These are phyloP conservation scores for Trachurus trachurus DNA, from an alignment of 2,797 vertebrate species.

Conservation along the genomic window DNA sequence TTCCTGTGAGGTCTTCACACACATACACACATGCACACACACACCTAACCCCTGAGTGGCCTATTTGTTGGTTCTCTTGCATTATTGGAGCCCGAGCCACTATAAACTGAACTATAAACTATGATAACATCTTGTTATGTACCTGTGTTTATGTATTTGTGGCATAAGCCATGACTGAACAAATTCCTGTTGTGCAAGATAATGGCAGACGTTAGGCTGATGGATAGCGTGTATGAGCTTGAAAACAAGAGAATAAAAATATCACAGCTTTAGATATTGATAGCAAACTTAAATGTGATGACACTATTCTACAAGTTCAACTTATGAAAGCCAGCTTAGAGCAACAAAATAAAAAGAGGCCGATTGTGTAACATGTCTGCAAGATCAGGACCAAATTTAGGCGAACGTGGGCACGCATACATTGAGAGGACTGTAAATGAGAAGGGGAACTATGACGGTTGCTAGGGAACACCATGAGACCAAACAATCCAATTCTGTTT, in stretches of 20 bases:
- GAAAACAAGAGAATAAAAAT: not conserved
- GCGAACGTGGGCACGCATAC: slow-evolving; percentile 63
- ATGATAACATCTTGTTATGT: not conserved
- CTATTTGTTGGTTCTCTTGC: slow-evolving; percentile 1
- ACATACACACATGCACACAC: not conserved
- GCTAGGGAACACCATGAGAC: slow-evolving; percentile 78
- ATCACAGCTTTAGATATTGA: not conserved
- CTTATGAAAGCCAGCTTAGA: not conserved
- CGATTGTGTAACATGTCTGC: slow-evolving; percentile 48
- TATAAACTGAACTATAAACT: not conserved
- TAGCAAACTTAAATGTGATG: not conserved
- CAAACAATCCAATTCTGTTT: slow-evolving; percentile 50
- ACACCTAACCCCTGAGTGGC: slow-evolving; percentile 4
- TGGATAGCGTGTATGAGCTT: not conserved
- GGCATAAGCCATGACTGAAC: not conserved
- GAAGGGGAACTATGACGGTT: slow-evolving; percentile 66
- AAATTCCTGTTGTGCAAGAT: slow-evolving; percentile 12
- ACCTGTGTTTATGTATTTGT: not conserved
- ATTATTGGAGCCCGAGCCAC: not conserved
- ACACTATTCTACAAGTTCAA: not conserved
- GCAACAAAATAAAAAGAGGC: slow-evolving; percentile 25
- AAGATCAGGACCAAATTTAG: slow-evolving; percentile 61
- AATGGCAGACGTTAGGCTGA: slow-evolving; percentile 11
- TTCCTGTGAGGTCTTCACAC: not conserved
- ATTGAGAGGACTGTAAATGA: slow-evolving; percentile 64